Base-by-base conservation (phyloP, 1,140 invertebrate species). In the Diachasma alloeum region DNA sequence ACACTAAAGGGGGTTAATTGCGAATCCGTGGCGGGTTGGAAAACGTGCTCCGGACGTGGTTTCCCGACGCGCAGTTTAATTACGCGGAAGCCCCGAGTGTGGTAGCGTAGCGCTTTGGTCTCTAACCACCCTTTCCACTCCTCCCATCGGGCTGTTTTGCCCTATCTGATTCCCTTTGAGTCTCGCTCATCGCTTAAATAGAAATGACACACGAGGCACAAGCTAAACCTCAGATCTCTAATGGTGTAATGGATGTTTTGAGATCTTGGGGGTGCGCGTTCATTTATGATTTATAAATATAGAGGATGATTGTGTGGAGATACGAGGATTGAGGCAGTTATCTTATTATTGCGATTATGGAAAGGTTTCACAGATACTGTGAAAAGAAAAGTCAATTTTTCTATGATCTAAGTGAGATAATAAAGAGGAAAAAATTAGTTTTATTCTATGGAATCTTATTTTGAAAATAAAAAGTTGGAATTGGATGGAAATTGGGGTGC, bases 1-100 rank as follows among this genome's bases (percentile, higher is more conserved):
- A 68, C 66, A 68, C 26, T 68, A 68, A 68, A 68, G 66, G 66
- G 66, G 66, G 66, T 68, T 68, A 68, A 68, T 68, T 68, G 66
- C 66, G 36, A 68, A 68, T 37, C 66, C 66, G 66, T 68, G 66
- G 66, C 17, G 36, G 36, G 66, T 37, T 68, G 66, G 66, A 68
- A 68, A 68, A 68, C 66, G 66, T 68, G 66, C 66, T 15, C 66
- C 66, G 66, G 66, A 68, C 66, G 66, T 39, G 66, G 66, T 68
- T 68, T 37, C 66, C 66, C 66, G 66, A 68, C 26, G 66, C 36
- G 66, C 36, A 39, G 66, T 68, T 68, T 68, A 68, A 68, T 68
- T 68, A 68, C 66, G 66, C 26, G 66, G 36, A 68, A 68, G 66
- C 11, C 26, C 36, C 66, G 26, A 66, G 63, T 66, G 63, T 15